Conservation (phyloP, 1,140 invertebrate genomes). For the Nephila pilipes region DNA sequence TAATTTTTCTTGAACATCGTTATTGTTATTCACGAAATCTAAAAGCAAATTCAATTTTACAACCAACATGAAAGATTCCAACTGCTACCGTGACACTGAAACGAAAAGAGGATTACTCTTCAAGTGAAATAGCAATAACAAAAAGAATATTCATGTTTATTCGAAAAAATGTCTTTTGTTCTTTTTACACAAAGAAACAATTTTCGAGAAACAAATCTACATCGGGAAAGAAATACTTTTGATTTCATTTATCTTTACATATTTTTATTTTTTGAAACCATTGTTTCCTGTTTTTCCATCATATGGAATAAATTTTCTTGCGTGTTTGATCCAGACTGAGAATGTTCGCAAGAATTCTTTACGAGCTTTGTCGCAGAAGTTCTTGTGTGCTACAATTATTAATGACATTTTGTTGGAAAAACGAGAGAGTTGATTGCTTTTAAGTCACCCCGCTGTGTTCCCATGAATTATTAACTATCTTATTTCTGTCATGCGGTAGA, state of each 20-base stretch:
- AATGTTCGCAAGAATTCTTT: not conserved
- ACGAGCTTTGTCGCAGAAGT: not conserved
- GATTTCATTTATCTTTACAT: conserved; percentile 45
- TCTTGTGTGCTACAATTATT: conserved; percentile 31
- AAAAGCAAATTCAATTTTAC: not conserved
- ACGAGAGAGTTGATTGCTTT: conserved; percentile 54
- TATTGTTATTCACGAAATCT: no score
- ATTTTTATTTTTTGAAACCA: conserved; percentile 13
- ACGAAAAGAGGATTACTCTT: not conserved
- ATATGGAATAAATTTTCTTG: conserved; percentile 20
- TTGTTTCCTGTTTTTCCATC: not conserved
- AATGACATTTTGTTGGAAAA: conserved; percentile 45
- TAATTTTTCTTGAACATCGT: no score
- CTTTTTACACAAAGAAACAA: not conserved
- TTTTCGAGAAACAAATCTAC: conserved; percentile 2
- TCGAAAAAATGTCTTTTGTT: not conserved
- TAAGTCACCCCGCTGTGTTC: conserved; percentile 17
- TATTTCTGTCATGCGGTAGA: conserved; percentile 21
- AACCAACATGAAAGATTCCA: not conserved
- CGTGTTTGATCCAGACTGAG: not conserved
- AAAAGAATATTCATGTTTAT: not conserved
- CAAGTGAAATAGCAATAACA: not conserved
- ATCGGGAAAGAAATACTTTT: not conserved
- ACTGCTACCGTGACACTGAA: not conserved
- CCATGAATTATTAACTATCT: conserved; percentile 45